Evolutionary conservation across 2,797 vertebrate species (phyloP).

Genomic region (Gymnocypris eckloni): DNA sequence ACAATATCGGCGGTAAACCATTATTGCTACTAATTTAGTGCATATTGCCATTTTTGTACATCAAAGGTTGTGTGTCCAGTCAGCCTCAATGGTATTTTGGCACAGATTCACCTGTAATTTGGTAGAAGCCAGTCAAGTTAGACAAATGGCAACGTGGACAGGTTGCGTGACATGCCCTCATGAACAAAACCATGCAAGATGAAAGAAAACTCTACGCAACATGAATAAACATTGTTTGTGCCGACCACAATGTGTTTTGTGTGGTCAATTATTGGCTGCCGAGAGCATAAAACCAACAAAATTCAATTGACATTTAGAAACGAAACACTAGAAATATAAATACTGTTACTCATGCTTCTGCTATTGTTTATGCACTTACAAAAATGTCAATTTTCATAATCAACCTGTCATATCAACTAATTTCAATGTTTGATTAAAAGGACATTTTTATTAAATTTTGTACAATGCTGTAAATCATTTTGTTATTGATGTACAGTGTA

Average conservation of each 20-base stretch:
- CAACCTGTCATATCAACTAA: slow-evolving; percentile 20
- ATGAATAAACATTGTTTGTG: slow-evolving; percentile 19
- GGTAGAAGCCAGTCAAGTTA: background rate
- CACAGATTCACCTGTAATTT: slow-evolving; percentile 6
- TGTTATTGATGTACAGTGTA: slow-evolving; percentile 3
- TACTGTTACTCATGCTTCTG: slow-evolving; percentile 30
- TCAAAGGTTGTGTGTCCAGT: background rate
- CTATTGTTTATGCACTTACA: slow-evolving; percentile 29
- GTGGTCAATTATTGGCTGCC: slow-evolving; percentile 25
- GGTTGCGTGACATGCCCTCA: slow-evolving; percentile 27
- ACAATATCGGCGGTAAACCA: background rate
- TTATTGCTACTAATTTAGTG: background rate
- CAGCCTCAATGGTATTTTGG: background rate
- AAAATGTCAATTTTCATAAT: slow-evolving; percentile 33
- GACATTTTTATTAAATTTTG: slow-evolving; percentile 24
- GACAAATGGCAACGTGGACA: slow-evolving; percentile 18
- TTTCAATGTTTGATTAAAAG: slow-evolving; percentile 26
- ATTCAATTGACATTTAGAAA: slow-evolving; percentile 31
- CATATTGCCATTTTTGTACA: background rate
- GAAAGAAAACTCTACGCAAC: slow-evolving; percentile 5
- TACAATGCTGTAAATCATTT: slow-evolving; percentile 5
- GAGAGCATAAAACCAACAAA: slow-evolving; percentile 22
- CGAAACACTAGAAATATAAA: slow-evolving; percentile 36
- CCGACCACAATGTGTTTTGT: slow-evolving; percentile 11
- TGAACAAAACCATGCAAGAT: slow-evolving; percentile 22